These are phyloP conservation scores for Stegodyphus mimosarum DNA, from an alignment of 1,140 invertebrate genomes.

Conservation along the genomic window DNA sequence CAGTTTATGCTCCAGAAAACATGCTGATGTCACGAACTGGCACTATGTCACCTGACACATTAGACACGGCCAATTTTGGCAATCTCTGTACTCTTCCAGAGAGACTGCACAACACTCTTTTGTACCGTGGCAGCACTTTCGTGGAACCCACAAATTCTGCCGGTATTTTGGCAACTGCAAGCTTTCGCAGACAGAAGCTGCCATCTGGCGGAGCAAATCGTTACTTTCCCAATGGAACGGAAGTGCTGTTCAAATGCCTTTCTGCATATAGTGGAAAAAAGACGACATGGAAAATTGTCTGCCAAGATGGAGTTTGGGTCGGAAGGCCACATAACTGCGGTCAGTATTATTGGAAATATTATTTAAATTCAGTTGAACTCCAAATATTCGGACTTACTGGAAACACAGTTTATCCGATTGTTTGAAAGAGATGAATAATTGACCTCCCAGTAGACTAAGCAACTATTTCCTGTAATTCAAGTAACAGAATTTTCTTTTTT, in stretches of 20 bases:
- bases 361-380: no score
- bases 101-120: constrained; percentile 38
- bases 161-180: background rate
- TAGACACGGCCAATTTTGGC: background rate
- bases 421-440: no score
- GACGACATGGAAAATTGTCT: constrained; percentile 84
- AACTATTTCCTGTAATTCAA: no score
- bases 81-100: constrained; percentile 49
- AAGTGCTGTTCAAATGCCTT: constrained; percentile 84
- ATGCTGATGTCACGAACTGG: background rate
- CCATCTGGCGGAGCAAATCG: background rate
- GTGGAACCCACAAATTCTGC: constrained; percentile 21
- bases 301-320: constrained; percentile 84
- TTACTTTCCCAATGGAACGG: constrained; percentile 76
- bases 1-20: background rate
- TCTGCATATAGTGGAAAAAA: constrained; percentile 78
- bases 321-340: constrained; percentile 81
- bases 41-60: background rate
- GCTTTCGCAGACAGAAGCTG: background rate
- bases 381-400: no score
- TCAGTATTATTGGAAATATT: constrained; percentile 63
- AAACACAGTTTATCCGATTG: no score
- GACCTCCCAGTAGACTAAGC: no score
- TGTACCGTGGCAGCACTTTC: constrained; percentile 54
- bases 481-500: no score